Conservation (phyloP, 2,888 invertebrate species). For the Orchestes rusci region DNA sequence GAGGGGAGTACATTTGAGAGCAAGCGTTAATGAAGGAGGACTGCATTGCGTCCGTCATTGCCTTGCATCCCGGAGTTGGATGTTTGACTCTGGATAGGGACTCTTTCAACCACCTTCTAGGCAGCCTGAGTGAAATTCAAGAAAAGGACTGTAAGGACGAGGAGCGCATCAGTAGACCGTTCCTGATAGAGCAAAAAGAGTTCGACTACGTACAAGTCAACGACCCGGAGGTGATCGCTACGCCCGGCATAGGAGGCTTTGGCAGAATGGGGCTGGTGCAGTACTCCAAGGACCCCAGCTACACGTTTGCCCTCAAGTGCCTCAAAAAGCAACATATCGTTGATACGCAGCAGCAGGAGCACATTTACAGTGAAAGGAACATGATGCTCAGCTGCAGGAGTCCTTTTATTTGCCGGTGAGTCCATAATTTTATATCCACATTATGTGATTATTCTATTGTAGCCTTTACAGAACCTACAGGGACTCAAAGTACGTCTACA, state of each 20-base stretch:
- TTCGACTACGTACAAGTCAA: conserved; percentile 45
- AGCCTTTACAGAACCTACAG: conserved; percentile 61
- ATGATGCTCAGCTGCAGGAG: conserved; percentile 63
- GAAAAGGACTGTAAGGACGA: too few species aligned
- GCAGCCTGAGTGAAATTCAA: too few species aligned
- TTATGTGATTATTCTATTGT: too few species aligned
- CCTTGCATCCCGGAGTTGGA: conserved; percentile 54
- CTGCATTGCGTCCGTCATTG: conserved; percentile 61
- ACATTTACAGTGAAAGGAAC: conserved; percentile 61
- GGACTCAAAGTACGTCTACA: conserved; percentile 63
- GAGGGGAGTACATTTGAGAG: conserved; percentile 61
- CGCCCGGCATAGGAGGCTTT: conserved; percentile 65
- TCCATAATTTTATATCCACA: too few species aligned
- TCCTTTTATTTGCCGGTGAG: conserved; percentile 67
- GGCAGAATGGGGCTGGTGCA: conserved; percentile 60
- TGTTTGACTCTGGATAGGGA: conserved; percentile 61
- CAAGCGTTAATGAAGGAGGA: conserved; percentile 60
- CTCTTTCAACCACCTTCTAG: conserved; percentile 67
- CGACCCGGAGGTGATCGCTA: conserved; percentile 58
- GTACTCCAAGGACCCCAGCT: conserved; percentile 43
- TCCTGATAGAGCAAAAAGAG: conserved; percentile 56
- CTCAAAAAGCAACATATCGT: conserved; percentile 67
- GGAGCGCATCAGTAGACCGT: too few species aligned
- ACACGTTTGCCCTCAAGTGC: conserved; percentile 61
- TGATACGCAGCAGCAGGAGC: conserved; percentile 66